phyloP scores from a whole-genome alignment of 2,888 invertebrate species.

The Tetragonula carbonaria region DNA sequence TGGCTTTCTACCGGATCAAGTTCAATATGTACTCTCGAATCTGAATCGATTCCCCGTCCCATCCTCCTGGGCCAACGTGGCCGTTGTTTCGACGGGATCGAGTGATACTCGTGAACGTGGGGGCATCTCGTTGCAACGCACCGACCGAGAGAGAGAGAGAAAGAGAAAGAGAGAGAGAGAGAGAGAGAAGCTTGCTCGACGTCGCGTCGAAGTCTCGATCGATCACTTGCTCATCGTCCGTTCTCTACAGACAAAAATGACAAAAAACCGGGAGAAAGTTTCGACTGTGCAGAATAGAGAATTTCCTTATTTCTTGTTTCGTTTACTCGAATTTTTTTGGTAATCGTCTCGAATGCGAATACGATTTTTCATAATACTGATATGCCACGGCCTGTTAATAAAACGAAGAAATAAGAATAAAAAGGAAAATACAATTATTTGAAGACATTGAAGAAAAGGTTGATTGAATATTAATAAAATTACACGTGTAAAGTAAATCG shows the following conservation, averaged over 20 bases:
- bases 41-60: slow-evolving; percentile 18
- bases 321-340: too few species aligned
- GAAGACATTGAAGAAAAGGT: too few species aligned
- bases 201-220: not conserved
- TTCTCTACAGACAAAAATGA: not conserved
- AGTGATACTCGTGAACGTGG: slow-evolving; percentile 13
- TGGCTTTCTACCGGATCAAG: slow-evolving; percentile 14
- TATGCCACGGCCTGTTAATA: too few species aligned
- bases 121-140: slow-evolving; percentile 21
- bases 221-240: not conserved
- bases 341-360: not conserved
- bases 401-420: too few species aligned
- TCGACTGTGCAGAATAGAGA: not conserved
- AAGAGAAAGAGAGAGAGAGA: too few species aligned
- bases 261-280: not conserved
- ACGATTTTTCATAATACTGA: not conserved
- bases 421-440: too few species aligned
- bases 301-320: too few species aligned
- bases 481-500: too few species aligned
- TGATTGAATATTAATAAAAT: too few species aligned
- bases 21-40: slow-evolving; percentile 43
- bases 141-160: not conserved
- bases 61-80: not conserved
- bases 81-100: slow-evolving; percentile 15
- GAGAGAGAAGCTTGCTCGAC: not conserved